Conservation (phyloP, 2,797 vertebrate genomes). For the Pantherophis vulpinus region DNA sequence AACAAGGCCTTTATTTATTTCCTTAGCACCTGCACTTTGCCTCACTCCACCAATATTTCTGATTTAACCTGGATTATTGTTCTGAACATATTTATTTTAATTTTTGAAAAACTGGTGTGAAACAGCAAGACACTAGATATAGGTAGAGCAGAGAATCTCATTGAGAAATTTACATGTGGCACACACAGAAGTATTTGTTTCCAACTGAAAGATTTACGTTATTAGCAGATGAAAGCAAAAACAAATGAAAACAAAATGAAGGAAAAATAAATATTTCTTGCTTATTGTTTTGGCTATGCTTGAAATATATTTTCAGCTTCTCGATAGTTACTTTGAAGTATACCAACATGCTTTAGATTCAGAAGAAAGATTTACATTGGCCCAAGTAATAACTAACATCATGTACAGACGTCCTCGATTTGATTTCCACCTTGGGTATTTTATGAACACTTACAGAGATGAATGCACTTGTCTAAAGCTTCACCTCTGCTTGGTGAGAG, state of each 20-base stretch:
- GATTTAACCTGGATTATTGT: neutral
- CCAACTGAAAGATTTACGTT: neutral
- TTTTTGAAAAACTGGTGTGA: neutral
- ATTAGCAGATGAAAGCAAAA: neutral
- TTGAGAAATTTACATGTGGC: neutral
- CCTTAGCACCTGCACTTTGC: neutral
- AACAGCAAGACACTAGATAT: neutral
- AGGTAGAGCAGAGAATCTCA: neutral
- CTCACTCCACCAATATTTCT: neutral
- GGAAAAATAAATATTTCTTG: neutral
- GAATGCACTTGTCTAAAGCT: constrained; percentile 70
- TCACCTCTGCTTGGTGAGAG: constrained; percentile 70
- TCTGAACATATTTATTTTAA: neutral
- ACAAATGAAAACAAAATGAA: neutral
- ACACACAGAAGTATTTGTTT: neutral
- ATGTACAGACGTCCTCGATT: constrained; percentile 69
- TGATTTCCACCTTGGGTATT: constrained; percentile 71
- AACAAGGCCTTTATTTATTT: neutral
- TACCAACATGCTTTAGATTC: constrained; percentile 74
- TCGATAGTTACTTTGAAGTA: constrained; percentile 77
- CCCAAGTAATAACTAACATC: constrained; percentile 71
- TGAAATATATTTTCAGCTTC: constrained; percentile 65
- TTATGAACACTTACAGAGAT: constrained; percentile 67
- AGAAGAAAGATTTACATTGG: constrained; percentile 74
- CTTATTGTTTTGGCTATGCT: neutral